Evolutionary conservation across 2,888 invertebrate species (phyloP).

Genomic region (Papilio elwesi): DNA sequence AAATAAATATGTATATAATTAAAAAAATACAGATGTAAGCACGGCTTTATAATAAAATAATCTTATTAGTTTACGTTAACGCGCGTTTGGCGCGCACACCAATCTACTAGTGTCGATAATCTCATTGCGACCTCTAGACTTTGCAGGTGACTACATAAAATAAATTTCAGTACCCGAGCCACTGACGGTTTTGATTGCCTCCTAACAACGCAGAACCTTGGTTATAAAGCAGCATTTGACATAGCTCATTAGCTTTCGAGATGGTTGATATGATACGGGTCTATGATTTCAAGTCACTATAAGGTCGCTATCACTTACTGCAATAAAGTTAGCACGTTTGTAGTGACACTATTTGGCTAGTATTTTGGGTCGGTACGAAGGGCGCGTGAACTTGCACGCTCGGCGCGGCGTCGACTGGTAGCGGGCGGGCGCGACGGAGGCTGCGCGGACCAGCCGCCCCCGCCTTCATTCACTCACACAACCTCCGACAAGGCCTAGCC

Average conservation of each 20-base stretch:
- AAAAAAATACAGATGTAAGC: neutral
- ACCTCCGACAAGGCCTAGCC: slow-evolving; percentile 67
- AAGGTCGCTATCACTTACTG: slow-evolving; percentile 60
- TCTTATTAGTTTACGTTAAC: slow-evolving; percentile 45
- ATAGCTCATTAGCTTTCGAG: slow-evolving; percentile 55
- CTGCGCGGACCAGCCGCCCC: slow-evolving; percentile 76
- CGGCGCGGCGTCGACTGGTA: slow-evolving; percentile 76
- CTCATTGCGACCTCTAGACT: slow-evolving; percentile 74
- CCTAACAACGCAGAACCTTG: slow-evolving; percentile 58
- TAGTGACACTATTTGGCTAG: slow-evolving; percentile 68
- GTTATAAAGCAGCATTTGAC: slow-evolving; percentile 51
- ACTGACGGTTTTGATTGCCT: slow-evolving; percentile 59
- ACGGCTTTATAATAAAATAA: slow-evolving; percentile 48
- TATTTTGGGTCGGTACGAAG: slow-evolving; percentile 55
- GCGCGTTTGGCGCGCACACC: slow-evolving; percentile 68
- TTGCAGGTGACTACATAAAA: slow-evolving; percentile 66
- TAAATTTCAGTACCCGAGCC: slow-evolving; percentile 55
- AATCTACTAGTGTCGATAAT: slow-evolving; percentile 46
- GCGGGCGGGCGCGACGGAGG: slow-evolving; percentile 71
- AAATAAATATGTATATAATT: neutral
- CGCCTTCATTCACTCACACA: slow-evolving; percentile 79
- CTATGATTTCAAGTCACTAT: slow-evolving; percentile 38
- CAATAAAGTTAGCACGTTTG: slow-evolving; percentile 63
- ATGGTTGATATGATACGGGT: slow-evolving; percentile 55
- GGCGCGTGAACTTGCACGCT: slow-evolving; percentile 68